A percentile compares a stretch with the other conserved stretches of the same genome.
phyloP scores from a whole-genome alignment of 2,797 vertebrate genomes.

The Cephalopachus bancanus region DNA sequence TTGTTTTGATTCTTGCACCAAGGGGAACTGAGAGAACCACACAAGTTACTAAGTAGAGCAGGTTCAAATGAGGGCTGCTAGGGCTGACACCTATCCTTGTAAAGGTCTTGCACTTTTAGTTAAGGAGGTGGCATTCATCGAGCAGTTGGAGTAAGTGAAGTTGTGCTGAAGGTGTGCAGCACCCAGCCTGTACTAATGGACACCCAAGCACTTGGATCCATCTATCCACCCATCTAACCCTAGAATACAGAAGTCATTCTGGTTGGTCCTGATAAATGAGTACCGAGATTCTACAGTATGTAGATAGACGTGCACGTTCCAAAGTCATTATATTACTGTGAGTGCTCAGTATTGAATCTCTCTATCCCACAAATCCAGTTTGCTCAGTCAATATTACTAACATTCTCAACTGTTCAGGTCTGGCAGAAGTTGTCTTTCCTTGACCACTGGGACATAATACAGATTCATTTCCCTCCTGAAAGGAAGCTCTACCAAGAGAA shows the following conservation, averaged over 20 bases:
- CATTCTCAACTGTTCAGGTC: slow-evolving; percentile 62
- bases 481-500: slow-evolving; percentile 86
- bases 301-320: not conserved
- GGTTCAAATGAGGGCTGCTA: not conserved
- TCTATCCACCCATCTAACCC: not conserved
- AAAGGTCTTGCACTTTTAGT: not conserved
- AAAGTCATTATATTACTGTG: slow-evolving; percentile 16
- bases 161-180: not conserved
- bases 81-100: not conserved
- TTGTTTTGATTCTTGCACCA: not conserved
- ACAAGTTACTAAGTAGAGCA: not conserved
- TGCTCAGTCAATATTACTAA: slow-evolving; percentile 64
- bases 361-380: slow-evolving; percentile 56
- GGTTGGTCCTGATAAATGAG: not conserved
- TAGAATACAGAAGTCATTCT: not conserved
- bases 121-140: not conserved
- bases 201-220: not conserved
- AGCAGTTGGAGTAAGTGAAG: not conserved
- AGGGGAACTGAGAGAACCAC: not conserved
- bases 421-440: slow-evolving; percentile 62
- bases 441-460: slow-evolving; percentile 82
- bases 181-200: not conserved
- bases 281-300: not conserved
- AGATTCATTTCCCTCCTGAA: slow-evolving; percentile 87
- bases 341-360: slow-evolving; percentile 36